Base-by-base conservation (phyloP, 2,797 vertebrate genomes). In the Morelia viridis region DNA sequence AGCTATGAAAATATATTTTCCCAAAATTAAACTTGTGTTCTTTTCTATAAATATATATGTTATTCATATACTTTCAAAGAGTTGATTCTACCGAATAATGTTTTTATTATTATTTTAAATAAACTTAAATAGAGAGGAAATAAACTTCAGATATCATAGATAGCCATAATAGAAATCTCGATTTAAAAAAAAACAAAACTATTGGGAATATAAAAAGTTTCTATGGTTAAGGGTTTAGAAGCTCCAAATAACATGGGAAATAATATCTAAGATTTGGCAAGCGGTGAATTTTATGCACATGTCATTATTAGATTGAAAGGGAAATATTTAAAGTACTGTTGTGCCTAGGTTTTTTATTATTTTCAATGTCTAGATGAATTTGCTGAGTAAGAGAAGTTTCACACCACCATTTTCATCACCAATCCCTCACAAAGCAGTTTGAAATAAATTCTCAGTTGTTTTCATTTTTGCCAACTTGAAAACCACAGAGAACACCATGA, bases 191-290 rank as follows among this genome's bases (percentile, higher is more conserved):
- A 35, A 83, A 35, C 1, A 28, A 15, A 90, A 90, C 31, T 65
- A 90, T 2, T 17, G 9, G 24, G 60, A 58, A 65, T 84, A 90
- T 83, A 56, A 28, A 87, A 17, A 88, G 26, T 4, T 57, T 24
- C 60, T 19, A 84, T 90, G 68, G 50, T 87, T 68, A 93, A 93
- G 31, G 71, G 65, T 88, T 88, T 90, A 88, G 88, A 5, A 90
- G 17, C 41, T 41, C 41, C 41, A 65, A 85, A 60, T 65, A 90
- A 65, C 60, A 88, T 68, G 68, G 28, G 85, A 88, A 88, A 88
- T 90, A 93, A 88, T 90, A 91, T 93, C 71, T 88, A 85, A 85
- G 68, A 88, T 93, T 88, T 91, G 76, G 35, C 50, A 88, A 90
- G 50, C 60, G 31, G 85, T 41, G 60, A 80, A 60, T 83, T 88